Conservation (phyloP, 2,797 vertebrate species). For the Phalanger gymnotis region DNA sequence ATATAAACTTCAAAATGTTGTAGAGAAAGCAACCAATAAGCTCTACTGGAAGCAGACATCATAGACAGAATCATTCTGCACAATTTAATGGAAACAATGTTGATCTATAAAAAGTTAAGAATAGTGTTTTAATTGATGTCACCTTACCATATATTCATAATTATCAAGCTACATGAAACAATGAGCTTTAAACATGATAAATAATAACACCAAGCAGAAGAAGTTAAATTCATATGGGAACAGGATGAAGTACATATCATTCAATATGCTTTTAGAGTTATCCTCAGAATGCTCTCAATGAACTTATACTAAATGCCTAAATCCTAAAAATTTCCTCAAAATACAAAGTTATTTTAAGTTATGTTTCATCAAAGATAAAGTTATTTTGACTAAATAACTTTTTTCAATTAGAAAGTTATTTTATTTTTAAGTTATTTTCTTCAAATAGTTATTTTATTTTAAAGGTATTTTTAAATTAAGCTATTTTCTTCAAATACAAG, state of each 20-base stretch:
- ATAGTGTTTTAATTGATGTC: neutral
- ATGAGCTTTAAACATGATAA: neutral
- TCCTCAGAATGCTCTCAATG: neutral
- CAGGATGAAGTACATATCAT: neutral
- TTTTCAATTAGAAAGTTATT: too few relatives aligned
- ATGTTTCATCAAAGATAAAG: too few relatives aligned
- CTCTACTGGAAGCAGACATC: neutral
- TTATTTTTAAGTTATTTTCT: too few relatives aligned
- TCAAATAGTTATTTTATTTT: too few relatives aligned
- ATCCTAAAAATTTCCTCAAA: neutral
- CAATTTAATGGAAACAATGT: neutral
- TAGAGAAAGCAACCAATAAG: neutral
- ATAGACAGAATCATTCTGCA: neutral
- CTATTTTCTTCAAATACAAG: too few relatives aligned
- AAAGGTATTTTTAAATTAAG: too few relatives aligned
- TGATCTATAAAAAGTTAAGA: neutral
- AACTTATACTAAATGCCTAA: neutral
- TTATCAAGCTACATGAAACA: neutral
- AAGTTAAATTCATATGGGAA: neutral
- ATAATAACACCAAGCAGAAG: neutral
- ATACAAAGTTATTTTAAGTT: too few relatives aligned
- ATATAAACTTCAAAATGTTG: neutral
- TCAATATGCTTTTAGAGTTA: neutral
- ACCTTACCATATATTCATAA: neutral
- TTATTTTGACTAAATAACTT: too few relatives aligned